Base-by-base conservation (phyloP, 2,113 vertebrate genomes). In the Chaetodon auriga region DNA sequence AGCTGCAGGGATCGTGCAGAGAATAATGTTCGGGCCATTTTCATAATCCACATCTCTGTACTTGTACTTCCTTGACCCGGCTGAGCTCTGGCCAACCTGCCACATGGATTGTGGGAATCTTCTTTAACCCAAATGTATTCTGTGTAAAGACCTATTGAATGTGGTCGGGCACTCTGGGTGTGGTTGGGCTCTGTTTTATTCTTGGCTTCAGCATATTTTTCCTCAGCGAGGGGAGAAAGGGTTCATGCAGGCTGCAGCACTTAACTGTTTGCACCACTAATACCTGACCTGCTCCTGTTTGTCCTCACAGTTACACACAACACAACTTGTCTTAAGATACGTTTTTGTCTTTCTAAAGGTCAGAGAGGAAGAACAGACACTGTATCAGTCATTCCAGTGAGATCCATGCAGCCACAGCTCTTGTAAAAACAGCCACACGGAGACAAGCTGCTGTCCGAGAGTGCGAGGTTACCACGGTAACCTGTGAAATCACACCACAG, bases 21-120 rank as follows among this genome's bases (percentile, higher is more conserved):
- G 60, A 82, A 73, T 35, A 57, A 79, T 4, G 58, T 65, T 75
- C 60, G 45, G 54, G 43, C 71, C 55, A 69, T 76, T 83, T 78
- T 62, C 54, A 58, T 78, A 73, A 80, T 84, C 68, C 75, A 65
- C 62, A 70, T 83, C 15, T 75, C 58, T 89, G 46, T 62, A 16
- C 57, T 61, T 57, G 19, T 36, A 48, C 74, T 57, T 80, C 63
- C 36, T 45, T 75, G 61, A 49, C 1, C 46, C 16, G 23, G 23
- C 35, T 83, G 75, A 79, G 81, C 73, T 83, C 4, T 0, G 25
- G 78, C 55, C 75, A 74, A 69, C 12, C 35, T 77, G 81, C 60
- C 61, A 62, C 75, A 74, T 80, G 78, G 64, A 85, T 68, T 79
- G 69, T 75, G 57, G 78, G 85, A 88, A 69, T 81, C 82, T 68